Evolutionary conservation across 2,888 invertebrate genomes (phyloP).

Genomic region (Oligia fasciuncula): DNA sequence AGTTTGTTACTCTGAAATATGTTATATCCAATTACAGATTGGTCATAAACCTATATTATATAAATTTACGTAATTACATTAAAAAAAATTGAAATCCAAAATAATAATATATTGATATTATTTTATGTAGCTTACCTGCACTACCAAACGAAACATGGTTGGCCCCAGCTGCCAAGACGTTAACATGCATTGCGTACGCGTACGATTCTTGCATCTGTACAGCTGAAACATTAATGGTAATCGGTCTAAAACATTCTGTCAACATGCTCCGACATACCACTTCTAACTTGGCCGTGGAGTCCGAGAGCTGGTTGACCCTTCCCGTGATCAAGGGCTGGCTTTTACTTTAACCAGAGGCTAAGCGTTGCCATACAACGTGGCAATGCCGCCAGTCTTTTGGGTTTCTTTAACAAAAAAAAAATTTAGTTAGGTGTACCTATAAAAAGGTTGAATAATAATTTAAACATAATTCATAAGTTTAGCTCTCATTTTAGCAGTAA

Average conservation of each 20-base stretch:
- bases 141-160: slow-evolving; percentile 91
- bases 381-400: no score
- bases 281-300: neutral
- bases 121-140: slow-evolving; percentile 79
- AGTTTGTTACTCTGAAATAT: neutral
- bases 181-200: slow-evolving; percentile 92
- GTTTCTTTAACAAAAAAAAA: no score
- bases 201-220: slow-evolving; percentile 93
- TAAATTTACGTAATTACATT: no score
- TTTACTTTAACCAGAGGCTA: no score
- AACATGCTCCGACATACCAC: neutral
- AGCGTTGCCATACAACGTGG: no score
- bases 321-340: no score
- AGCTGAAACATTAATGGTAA: slow-evolving; percentile 78
- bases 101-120: no score
- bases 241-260: neutral
- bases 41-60: neutral
- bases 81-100: no score
- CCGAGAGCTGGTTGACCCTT: neutral
- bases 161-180: slow-evolving; percentile 93
- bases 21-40: neutral
- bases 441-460: no score
- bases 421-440: no score
- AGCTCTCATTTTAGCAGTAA: neutral
- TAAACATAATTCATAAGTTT: no score